Percentiles rank a stretch among this genome's conserved stretches.
Evolutionary conservation across 2,113 vertebrate species (phyloP).

Genomic region (Hydrochoerus hydrochaeris): DNA sequence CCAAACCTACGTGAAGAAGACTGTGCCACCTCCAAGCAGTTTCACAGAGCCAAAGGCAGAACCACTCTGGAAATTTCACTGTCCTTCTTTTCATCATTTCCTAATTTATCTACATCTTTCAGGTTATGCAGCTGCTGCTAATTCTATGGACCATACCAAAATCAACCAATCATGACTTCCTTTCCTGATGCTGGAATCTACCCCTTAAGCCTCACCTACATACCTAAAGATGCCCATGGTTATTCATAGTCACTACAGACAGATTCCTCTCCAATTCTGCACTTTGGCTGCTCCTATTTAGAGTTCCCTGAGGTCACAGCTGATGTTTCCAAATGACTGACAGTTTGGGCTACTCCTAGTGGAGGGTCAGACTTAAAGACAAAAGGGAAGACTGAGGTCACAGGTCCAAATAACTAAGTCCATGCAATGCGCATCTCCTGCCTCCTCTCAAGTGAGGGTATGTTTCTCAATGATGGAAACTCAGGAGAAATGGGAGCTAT

Average conservation of each 20-base stretch:
- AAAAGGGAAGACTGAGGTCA: slow-evolving; percentile 5
- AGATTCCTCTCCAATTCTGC: background rate
- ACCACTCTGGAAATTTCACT: background rate
- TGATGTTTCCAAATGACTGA: background rate
- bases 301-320: background rate
- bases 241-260: background rate
- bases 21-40: background rate
- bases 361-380: background rate
- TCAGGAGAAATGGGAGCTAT: background rate
- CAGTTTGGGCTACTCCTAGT: background rate
- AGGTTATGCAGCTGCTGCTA: background rate
- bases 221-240: background rate
- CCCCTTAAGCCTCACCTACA: background rate
- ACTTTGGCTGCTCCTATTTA: background rate
- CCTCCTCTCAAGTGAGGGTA: background rate
- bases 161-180: background rate
- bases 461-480: background rate
- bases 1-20: background rate
- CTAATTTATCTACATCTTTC: background rate
- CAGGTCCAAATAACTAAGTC: background rate
- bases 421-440: background rate
- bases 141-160: rapidly evolving
- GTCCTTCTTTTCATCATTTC: background rate
- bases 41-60: background rate
- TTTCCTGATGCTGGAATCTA: background rate